These are phyloP conservation scores for Nephotettix cincticeps DNA, from an alignment of 1,140 invertebrate genomes.

Conservation along the genomic window DNA sequence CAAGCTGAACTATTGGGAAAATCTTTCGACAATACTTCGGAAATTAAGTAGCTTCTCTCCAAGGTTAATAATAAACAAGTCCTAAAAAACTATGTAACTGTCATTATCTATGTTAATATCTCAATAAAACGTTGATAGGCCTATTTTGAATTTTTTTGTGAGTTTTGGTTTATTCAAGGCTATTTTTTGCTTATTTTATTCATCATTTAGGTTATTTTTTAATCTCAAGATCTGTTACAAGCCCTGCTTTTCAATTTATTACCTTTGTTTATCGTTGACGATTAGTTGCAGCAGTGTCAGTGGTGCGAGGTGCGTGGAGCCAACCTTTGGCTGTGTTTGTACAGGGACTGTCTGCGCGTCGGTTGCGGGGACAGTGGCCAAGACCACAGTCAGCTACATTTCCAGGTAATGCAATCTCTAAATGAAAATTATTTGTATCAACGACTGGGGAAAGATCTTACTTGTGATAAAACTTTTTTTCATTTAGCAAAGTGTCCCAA, in stretches of 20 bases:
- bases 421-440: too few relatives aligned
- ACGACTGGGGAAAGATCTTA: too few relatives aligned
- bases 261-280: background rate
- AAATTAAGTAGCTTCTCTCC: too few relatives aligned
- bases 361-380: constrained; percentile 75
- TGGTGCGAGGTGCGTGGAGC: constrained; percentile 64
- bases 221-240: too few relatives aligned
- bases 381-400: constrained; percentile 78
- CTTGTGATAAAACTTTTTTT: too few relatives aligned
- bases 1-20: too few relatives aligned
- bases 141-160: background rate
- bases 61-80: background rate
- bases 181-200: background rate
- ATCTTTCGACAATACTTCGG: too few relatives aligned
- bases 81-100: background rate
- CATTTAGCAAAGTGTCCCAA: too few relatives aligned
- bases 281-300: constrained; percentile 51
- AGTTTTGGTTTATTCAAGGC: background rate
- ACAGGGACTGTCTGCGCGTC: constrained; percentile 70
- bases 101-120: too few relatives aligned
- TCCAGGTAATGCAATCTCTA: constrained; percentile 65
- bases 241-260: background rate
- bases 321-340: constrained; percentile 83
- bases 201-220: background rate
- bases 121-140: background rate